Evolutionary conservation across 2,888 invertebrate species (phyloP).

Genomic region (Mantis religiosa): DNA sequence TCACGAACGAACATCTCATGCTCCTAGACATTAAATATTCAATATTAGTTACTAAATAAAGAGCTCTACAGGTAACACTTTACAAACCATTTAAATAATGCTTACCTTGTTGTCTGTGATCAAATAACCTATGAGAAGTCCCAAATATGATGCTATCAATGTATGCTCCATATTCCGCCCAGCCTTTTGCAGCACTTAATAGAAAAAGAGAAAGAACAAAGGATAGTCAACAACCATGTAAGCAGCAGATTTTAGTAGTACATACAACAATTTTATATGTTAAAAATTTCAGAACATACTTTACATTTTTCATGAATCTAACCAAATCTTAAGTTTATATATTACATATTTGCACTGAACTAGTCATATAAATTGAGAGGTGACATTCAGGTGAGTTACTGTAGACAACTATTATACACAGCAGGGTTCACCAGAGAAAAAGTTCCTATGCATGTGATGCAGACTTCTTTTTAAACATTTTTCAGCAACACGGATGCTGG

Average conservation of each 20-base stretch:
- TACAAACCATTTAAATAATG: conserved; percentile 1
- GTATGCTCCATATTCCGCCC: conserved; percentile 99
- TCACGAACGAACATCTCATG: conserved; percentile 66
- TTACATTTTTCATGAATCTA: too few relatives aligned
- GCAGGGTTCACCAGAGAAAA: too few relatives aligned
- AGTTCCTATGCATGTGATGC: too few relatives aligned
- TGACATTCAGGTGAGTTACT: too few relatives aligned
- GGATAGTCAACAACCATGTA: neutral
- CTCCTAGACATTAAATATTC: conserved; percentile 45
- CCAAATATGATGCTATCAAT: conserved; percentile 89
- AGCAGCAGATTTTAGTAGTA: neutral
- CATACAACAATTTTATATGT: neutral
- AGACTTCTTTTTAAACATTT: too few relatives aligned
- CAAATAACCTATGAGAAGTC: conserved; percentile 82
- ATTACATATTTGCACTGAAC: too few relatives aligned
- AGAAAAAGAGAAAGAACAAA: conserved; percentile 23
- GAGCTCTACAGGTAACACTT: neutral
- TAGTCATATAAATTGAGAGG: too few relatives aligned
- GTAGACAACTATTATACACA: too few relatives aligned
- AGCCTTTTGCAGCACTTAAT: conserved; percentile 87
- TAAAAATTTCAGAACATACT: too few relatives aligned
- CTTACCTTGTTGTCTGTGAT: conserved; percentile 69
- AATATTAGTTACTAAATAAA: neutral
- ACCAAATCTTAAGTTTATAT: too few relatives aligned
- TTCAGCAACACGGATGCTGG: too few relatives aligned